These are phyloP conservation scores for Phymastichus coffea DNA, from an alignment of 1,140 invertebrate genomes.

Conservation along the genomic window DNA sequence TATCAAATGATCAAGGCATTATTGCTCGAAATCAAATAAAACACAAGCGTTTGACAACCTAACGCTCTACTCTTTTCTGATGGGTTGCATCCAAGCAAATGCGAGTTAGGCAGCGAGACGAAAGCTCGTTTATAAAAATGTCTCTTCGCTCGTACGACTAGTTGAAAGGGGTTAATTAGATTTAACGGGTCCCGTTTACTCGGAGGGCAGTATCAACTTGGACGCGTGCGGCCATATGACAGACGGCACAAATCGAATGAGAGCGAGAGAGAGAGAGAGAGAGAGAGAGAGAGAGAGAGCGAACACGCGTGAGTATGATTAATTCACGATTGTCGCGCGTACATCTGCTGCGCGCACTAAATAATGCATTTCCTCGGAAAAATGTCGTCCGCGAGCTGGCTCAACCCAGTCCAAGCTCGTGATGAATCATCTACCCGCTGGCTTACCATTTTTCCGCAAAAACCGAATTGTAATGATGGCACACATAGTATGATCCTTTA, in stretches of 20 bases:
- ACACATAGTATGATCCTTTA: background rate
- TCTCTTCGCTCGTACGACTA: too few relatives aligned
- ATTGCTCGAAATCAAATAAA: too few relatives aligned
- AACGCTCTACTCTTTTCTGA: too few relatives aligned
- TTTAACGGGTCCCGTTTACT: background rate
- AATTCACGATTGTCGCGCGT: conserved; percentile 17
- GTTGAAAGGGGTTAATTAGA: conserved; percentile 10
- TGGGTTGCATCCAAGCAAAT: too few relatives aligned
- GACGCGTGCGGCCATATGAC: conserved; percentile 25
- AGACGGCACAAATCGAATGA: conserved; percentile 9
- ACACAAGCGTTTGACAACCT: too few relatives aligned
- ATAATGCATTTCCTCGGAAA: conserved; percentile 19
- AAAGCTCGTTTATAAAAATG: background rate
- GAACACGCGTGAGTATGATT: too few relatives aligned
- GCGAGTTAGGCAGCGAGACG: background rate
- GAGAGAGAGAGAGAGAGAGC: too few relatives aligned
- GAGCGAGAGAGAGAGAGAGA: too few relatives aligned
- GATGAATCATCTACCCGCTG: conserved; percentile 33
- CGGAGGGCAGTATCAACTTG: background rate
- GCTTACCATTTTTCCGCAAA: conserved; percentile 11
- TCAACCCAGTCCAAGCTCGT: background rate
- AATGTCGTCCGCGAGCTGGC: background rate
- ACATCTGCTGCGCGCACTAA: conserved; percentile 15
- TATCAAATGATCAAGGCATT: too few relatives aligned
- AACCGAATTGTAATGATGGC: too few relatives aligned